phyloP scores from a whole-genome alignment of 2,797 vertebrate species.

The Pseudomugil gertrudae region DNA sequence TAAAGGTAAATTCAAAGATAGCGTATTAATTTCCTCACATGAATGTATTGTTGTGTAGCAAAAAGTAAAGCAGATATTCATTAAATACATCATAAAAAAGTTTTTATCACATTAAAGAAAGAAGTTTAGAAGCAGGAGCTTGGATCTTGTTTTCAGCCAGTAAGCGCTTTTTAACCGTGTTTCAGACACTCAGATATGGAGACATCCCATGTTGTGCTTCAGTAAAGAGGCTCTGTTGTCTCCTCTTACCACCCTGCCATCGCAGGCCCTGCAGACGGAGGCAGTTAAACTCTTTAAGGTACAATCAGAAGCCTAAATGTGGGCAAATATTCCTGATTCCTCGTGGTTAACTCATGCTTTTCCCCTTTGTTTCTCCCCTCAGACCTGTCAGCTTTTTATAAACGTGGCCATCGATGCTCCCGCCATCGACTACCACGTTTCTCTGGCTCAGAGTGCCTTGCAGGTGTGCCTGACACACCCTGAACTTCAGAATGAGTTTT shows the following conservation, averaged over 20 bases:
- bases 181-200: slow-evolving; percentile 92
- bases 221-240: slow-evolving; percentile 93
- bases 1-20: no score
- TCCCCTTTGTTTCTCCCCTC: slow-evolving; percentile 36
- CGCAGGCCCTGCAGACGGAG: slow-evolving; percentile 95
- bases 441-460: slow-evolving; percentile 95
- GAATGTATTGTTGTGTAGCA: not conserved
- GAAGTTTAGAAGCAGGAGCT: not conserved
- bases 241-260: slow-evolving; percentile 93
- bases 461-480: slow-evolving; percentile 95
- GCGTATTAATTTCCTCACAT: not conserved
- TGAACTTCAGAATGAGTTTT: slow-evolving; percentile 97
- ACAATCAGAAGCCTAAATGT: not conserved
- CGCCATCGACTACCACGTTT: slow-evolving; percentile 97
- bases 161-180: not conserved
- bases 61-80: not conserved
- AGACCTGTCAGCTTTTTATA: slow-evolving; percentile 98
- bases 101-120: not conserved
- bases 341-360: not conserved
- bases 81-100: not conserved
- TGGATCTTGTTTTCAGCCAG: not conserved
- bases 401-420: slow-evolving; percentile 96
- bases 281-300: slow-evolving; percentile 98
- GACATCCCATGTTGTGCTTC: slow-evolving; percentile 90
- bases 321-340: not conserved